Evolutionary conservation across 2,797 vertebrate genomes (phyloP), one percentile per base, ranked within the genome.

Genomic region (Xerus rutilus): DNA sequence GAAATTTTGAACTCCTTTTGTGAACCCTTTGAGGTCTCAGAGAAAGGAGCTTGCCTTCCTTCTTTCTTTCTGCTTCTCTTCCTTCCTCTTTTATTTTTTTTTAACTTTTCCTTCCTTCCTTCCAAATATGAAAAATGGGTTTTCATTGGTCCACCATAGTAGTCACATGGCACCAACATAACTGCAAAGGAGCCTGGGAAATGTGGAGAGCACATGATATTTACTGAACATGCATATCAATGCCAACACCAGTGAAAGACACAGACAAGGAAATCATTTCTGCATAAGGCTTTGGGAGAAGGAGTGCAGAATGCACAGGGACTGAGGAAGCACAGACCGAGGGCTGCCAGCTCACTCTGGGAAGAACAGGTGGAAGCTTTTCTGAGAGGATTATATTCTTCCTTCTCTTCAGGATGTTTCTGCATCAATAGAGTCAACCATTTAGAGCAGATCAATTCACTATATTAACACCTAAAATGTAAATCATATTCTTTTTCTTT

Each of bases 1-100:
- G 74, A 78, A 64, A 89, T 89, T 62, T 77, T 89, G 57, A 96
- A 70, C 2, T 69, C 59, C 3, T 28, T 17, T 30, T 11, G 86
- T 32, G 70, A 83, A 39, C 84, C n/a, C 20, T 7, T 62, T 69
- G 28, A 12, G n/a, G 43, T 23, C n/a, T 78, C 64, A 39, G 8
- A 54, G 8, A 17, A 83, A 74, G 5, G 8, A 12, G 21, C 35
- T 93, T 43, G 5, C 47, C 23, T 79, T 4, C 2, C 8, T 82
- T 64, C 62, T 15, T 52, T 52, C 47, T 77, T 59, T n/a, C 45
- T 79, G 17, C 25, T 52, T 90, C 76, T 32, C 47, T 65, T 83
- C 12, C 15, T 64, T 83, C 47, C 6, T 52, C 76, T 30, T 28
- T 69, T 25, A 32, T 35, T 23, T 39, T 45, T 4, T 69, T 78